phyloP scores from a whole-genome alignment of 2,113 vertebrate species.

The Alethe diademata region DNA sequence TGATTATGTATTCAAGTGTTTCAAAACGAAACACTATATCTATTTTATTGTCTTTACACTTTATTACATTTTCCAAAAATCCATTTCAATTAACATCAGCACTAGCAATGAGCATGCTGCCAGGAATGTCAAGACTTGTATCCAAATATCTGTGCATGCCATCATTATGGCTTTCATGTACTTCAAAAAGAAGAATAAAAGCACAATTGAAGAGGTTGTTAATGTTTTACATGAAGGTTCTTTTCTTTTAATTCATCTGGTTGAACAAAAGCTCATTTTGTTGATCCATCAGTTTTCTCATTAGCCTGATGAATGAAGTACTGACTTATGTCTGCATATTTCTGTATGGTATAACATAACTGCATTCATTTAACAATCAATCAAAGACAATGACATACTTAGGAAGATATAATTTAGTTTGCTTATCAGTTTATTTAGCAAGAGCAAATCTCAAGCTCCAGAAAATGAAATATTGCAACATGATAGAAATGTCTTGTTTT shows the following conservation, averaged over 20 bases:
- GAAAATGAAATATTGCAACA: constrained; percentile 35
- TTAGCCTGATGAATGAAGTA: constrained; percentile 43
- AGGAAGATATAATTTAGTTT: constrained; percentile 27
- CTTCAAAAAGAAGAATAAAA: constrained; percentile 37
- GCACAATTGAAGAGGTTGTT: not conserved
- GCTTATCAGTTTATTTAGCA: constrained; percentile 39
- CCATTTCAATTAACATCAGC: not conserved
- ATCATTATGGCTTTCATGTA: not conserved
- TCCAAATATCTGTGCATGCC: not conserved
- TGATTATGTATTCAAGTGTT: not conserved
- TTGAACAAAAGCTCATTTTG: constrained; percentile 34
- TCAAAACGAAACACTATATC: not conserved
- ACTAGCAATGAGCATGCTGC: not conserved
- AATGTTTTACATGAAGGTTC: constrained; percentile 24
- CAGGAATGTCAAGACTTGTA: not conserved
- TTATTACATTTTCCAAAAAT: not conserved
- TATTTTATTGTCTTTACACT: constrained; percentile 22
- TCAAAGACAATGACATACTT: constrained; percentile 26
- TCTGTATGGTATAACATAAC: not conserved
- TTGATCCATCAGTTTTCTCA: constrained; percentile 14
- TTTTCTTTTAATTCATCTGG: constrained; percentile 28
- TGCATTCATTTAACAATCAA: constrained; percentile 30
- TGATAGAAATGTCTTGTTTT: constrained; percentile 20
- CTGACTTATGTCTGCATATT: not conserved
- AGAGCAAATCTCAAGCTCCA: constrained; percentile 10